These are phyloP conservation scores for Anthoscopus minutus DNA, from an alignment of 2,113 vertebrate genomes.

Conservation along the genomic window DNA sequence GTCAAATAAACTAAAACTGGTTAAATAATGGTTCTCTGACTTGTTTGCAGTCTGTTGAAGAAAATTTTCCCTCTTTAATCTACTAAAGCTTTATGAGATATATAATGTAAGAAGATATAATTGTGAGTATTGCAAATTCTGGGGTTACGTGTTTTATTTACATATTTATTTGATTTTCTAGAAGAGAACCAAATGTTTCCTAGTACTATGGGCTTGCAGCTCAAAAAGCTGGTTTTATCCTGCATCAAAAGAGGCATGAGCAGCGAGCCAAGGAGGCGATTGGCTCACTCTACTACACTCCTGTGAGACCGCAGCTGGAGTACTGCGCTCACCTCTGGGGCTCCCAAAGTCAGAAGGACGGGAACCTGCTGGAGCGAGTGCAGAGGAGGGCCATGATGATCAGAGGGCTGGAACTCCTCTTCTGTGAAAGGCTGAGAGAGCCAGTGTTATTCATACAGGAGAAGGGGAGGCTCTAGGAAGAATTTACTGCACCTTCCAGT, in stretches of 20 bases:
- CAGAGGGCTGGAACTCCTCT: background rate
- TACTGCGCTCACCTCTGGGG: fast-evolving
- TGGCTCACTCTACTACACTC: background rate
- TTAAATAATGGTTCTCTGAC: background rate
- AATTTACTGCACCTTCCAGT: background rate
- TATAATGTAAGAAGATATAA: background rate
- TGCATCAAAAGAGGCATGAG: fast-evolving
- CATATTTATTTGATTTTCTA: background rate
- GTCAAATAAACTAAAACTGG: fast-evolving
- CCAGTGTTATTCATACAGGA: background rate
- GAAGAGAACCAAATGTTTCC: background rate
- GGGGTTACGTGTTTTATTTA: background rate
- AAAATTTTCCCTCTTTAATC: background rate
- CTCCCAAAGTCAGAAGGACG: background rate
- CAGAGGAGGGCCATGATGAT: fast-evolving
- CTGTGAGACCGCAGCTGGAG: background rate
- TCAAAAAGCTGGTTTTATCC: background rate
- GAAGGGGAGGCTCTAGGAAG: background rate
- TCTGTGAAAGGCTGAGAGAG: background rate
- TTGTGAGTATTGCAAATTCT: background rate
- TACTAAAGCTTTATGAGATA: background rate
- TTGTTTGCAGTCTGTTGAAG: background rate
- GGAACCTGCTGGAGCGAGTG: background rate
- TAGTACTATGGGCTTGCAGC: background rate
- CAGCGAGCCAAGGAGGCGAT: background rate